These are phyloP conservation scores for Eupeodes luniger DNA, from an alignment of 2,888 invertebrate species.

Conservation along the genomic window DNA sequence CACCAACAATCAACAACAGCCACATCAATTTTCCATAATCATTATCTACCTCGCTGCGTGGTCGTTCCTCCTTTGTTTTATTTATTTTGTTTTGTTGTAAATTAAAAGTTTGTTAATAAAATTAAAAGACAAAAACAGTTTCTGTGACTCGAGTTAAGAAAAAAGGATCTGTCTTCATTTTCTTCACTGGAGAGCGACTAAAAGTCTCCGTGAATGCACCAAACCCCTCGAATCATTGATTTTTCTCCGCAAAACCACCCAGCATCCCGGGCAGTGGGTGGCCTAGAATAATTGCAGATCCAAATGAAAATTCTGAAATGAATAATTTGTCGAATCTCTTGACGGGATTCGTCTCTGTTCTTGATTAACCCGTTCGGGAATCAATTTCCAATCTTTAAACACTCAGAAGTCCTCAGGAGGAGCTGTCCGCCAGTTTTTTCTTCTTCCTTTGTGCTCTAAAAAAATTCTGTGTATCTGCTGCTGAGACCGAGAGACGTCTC, in stretches of 20 bases:
- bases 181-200: constrained; percentile 7
- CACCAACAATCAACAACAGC: constrained; percentile 36
- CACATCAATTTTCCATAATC: constrained; percentile 11
- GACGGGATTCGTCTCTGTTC: neutral
- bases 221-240: constrained; percentile 62
- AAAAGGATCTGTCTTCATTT: constrained; percentile 2
- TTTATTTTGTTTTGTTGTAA: neutral
- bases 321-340: constrained; percentile 14
- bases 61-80: neutral
- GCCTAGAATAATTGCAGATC: constrained; percentile 4
- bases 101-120: neutral
- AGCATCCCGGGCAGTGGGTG: constrained; percentile 54
- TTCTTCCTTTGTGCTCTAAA: constrained; percentile 53
- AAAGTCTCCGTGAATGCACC: constrained; percentile 18
- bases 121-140: neutral
- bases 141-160: neutral
- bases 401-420: neutral
- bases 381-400: constrained; percentile 3
- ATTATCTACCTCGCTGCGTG: neutral
- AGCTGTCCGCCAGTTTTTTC: neutral
- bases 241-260: constrained; percentile 58
- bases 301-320: neutral
- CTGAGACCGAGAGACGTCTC: constrained; percentile 24
- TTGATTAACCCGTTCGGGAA: neutral
- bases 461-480: constrained; percentile 67